Evolutionary conservation across 2,797 vertebrate genomes (phyloP), one percentile per base, ranked within the genome.

Genomic region (Enteromius mattozi): DNA sequence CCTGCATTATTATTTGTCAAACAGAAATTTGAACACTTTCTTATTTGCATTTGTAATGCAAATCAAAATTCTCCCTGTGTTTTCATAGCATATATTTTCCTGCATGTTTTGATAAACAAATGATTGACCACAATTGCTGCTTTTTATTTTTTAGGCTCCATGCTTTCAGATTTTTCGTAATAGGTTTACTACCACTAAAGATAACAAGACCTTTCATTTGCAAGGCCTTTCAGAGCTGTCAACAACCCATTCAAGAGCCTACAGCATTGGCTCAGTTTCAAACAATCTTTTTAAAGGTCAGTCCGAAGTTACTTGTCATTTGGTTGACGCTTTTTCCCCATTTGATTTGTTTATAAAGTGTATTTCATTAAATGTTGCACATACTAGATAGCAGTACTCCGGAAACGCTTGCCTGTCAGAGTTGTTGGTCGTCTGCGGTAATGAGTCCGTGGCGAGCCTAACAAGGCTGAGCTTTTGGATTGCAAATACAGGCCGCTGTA

Each of bases 401-500:
- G 24, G 47, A 85, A 81, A 87, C 81, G 76, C 42, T 66, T 76
- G 80, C 17, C 75, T 82, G 86, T 81, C 78, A 71, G 66, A 70
- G 37, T 51, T 84, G 56, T 65, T 77, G 82, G 85, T 85, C 75
- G 81, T 86, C 79, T 70, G 81, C 49, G 92, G 88, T 93, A 94
- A 95, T 93, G 91, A 94, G 90, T 91, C 89, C 91, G 90, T 93
- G 90, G 92, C 91, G 84, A 77, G 87, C 86, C 93, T 94, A 93
- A 96, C 92, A 96, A 96, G 92, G 91, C 92, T 92, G 92, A 92
- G 91, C 91, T 94, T 95, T 92, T 88, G 90, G 84, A 90, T 93
- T 95, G 93, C 94, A 95, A 93, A 96, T 95, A 93, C 94, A 92
- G 92, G 91, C 94, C 93, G 91, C 92, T 91, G 91, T 89, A 75